Base-by-base conservation (phyloP, 2,888 invertebrate species). In the Acanthococcus lagerstroemiae region DNA sequence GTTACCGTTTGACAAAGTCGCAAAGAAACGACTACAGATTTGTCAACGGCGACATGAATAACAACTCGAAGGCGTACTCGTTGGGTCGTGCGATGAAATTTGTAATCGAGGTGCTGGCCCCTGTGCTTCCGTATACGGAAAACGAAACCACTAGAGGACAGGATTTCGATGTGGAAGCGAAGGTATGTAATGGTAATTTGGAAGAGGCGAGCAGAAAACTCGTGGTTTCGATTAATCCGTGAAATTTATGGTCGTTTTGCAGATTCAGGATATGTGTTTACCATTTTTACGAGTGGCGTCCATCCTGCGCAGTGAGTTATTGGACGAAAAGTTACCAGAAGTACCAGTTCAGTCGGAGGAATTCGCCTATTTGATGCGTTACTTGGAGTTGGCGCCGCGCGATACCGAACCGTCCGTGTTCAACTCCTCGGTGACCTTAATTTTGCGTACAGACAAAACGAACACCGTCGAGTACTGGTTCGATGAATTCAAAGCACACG, bases 281-380 rank as follows among this genome's bases (percentile, higher is more conserved):
- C 92, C 92, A 19, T 94, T 88, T 77, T 77, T 95, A 70, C 83
- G 94, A 54, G 82, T 93, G 57, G 88, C 92, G 2, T 84, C 92
- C 1, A 78, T 95, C 6, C 79, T 95, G 58, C 83, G 87, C 56
- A 85, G 87, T 75, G 92, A 95, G 79, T 79, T 90, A 69, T 90
- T 89, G 76, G 87, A 88, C 68, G 83, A 55, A 9, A n/a, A 25
- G 15, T 55, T 55, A 55, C 55, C 55, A 55, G 55, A 55, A 27
- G 27, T 55, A 9, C 1, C 19, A 4, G 4, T 19, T 4, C 19
- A 25, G 88, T 68, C 83, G 84, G 72, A 82, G 68, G 92, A 92
- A 79, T 90, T 90, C 77, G 84, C 84, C 17, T 81, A 84, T 46
- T 81, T 92, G 57, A 85, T 87, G 9, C 85, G 85, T 75, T 91